These are phyloP conservation scores for Catotricha subobsoleta DNA, from an alignment of 2,888 invertebrate species.

Conservation along the genomic window DNA sequence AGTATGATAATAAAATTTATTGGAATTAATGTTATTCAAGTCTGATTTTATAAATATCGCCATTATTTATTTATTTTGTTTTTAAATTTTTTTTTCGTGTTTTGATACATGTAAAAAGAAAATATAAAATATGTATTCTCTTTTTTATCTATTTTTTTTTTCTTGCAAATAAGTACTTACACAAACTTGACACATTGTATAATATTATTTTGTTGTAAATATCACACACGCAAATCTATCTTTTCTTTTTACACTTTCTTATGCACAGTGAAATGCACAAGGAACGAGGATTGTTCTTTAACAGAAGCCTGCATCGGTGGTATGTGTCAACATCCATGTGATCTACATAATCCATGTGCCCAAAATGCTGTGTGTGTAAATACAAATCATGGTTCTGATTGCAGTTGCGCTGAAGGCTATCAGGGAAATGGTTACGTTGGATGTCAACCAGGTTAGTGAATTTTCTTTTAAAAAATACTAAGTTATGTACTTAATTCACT, in stretches of 20 bases:
- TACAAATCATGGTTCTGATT: conserved; percentile 71
- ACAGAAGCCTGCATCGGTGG: conserved; percentile 74
- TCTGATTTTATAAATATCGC: too few relatives aligned
- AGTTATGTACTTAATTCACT: conserved; percentile 3
- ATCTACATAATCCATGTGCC: conserved; percentile 66
- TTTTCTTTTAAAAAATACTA: not conserved
- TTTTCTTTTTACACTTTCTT: too few relatives aligned
- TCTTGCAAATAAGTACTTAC: conserved; percentile 5
- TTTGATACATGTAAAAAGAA: too few relatives aligned
- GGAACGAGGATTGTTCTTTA: conserved; percentile 67
- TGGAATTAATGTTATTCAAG: too few relatives aligned
- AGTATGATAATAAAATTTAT: too few relatives aligned
- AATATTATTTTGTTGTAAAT: conserved; percentile 1
- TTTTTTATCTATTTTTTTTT: not conserved
- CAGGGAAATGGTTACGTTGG: conserved; percentile 73
- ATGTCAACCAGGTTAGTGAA: conserved; percentile 51
- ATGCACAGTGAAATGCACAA: conserved; percentile 62
- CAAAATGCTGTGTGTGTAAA: conserved; percentile 72
- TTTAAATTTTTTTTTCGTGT: too few relatives aligned
- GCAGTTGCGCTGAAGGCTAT: conserved; percentile 69
- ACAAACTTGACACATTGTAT: conserved; percentile 1
- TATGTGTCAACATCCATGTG: conserved; percentile 75
- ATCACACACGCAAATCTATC: conserved; percentile 5
- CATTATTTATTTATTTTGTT: too few relatives aligned
- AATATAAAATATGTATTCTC: too few relatives aligned